Conservation (phyloP, 2,113 vertebrate species). For the Heteronetta atricapilla region DNA sequence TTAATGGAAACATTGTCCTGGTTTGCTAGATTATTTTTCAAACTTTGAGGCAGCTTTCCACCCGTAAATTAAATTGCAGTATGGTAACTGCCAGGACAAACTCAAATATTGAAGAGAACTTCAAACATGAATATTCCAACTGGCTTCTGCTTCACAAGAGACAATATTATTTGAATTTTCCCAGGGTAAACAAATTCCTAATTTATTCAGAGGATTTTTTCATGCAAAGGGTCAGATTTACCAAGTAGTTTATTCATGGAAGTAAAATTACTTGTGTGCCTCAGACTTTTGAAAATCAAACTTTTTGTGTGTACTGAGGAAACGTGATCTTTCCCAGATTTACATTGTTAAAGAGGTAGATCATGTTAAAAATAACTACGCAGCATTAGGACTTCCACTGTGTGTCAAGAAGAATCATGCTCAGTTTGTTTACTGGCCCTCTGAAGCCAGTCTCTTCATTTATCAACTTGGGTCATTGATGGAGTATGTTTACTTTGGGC, state of each 20-base stretch:
- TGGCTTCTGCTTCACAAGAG: neutral
- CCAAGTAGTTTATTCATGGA: neutral
- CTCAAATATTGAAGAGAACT: conserved; percentile 25
- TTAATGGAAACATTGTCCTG: conserved; percentile 15
- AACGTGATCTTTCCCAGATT: neutral
- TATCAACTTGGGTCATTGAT: neutral
- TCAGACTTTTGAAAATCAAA: neutral
- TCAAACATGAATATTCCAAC: neutral
- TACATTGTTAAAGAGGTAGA: neutral
- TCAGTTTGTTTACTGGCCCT: neutral
- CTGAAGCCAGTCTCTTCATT: neutral
- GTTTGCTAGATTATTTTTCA: conserved; percentile 46
- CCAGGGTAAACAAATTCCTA: conserved; percentile 31
- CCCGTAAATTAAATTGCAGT: conserved; percentile 28
- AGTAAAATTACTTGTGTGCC: neutral
- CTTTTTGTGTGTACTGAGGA: neutral
- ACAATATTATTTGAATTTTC: conserved; percentile 41
- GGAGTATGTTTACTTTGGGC: neutral
- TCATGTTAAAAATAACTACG: neutral
- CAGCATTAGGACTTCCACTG: neutral
- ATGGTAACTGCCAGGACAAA: conserved; percentile 16
- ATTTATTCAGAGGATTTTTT: conserved; percentile 51
- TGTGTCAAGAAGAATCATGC: neutral
- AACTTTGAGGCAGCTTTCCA: conserved; percentile 24
- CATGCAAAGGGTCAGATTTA: neutral